Base-by-base conservation (phyloP, 2,888 invertebrate genomes). In the Heliconius hortense region DNA sequence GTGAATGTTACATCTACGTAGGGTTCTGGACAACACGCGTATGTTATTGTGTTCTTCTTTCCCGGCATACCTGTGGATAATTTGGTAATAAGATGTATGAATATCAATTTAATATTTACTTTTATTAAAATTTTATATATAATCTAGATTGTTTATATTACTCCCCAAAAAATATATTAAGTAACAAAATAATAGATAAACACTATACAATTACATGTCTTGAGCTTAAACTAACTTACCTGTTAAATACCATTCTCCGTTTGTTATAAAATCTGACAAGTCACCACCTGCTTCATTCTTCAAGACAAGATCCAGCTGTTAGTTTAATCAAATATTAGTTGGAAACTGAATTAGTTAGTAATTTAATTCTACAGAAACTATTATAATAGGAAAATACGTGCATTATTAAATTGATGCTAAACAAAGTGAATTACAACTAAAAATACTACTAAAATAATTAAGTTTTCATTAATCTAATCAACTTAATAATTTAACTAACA, bases 201-300 rank as follows among this genome's bases (percentile, higher is more conserved):
- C 2, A 21, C 5, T 53, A 21, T 53, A 56, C 56, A 48, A 48
- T 48, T 48, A 21, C 2, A 48, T 18, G 10, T n/a, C n/a, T 56
- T 10, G n/a, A 56, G 48, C 5, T 60, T 60, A 26, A 60, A 26
- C 18, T 13, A 26, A 5, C 97, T 96, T 94, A 98, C 99, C 99
- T 95, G 99, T 96, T 88, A 99, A 96, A 94, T 99, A 98, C 99
- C 99, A 99, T 95, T 99, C 99, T 87, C 99, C 99, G 91, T 99
- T 99, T 85, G 98, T 97, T 91, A 99, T 99, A 96, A 99, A 99
- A 95, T 98, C 98, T 85, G 98, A 97, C 86, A 98, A 96, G 95
- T 99, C 99, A 82, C 99, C 99, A 83, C 98, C 98, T 84, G 96
- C 96, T 89, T 97, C 97, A 87, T 97, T 97, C 94, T 99, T 98